Base-by-base conservation (phyloP, 1,140 invertebrate genomes). In the Archivesica marissinica region DNA sequence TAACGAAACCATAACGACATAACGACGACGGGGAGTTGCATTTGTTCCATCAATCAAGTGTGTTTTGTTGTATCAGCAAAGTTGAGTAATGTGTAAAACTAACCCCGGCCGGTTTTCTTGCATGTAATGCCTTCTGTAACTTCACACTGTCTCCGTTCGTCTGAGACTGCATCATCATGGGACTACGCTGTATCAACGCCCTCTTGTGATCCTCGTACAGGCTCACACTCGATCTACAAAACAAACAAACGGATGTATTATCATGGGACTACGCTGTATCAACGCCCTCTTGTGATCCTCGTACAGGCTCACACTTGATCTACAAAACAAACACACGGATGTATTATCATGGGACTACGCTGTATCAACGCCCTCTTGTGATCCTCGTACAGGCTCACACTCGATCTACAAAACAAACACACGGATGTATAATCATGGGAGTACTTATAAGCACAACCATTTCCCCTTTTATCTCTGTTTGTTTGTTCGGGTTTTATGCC, bases 191-290 rank as follows among this genome's bases (percentile, higher is more conserved):
- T 23, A 82, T 82, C 33, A 82, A 35, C 30, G 68, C 80, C 38
- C 68, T 72, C 52, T 82, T 82, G 33, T 82, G 80, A 52, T 82
- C 80, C n/a, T 82, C 80, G 20, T 82, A 82, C 15, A 82, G 35
- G 44, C 70, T 68, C 13, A 59, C 76, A 64, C 76, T 78, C 23
- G 76, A 76, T 33, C 50, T 76, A 33, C 15, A 59, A 75, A 35
- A 52, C 50, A 47, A 6, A 70, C n/a, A n/a, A n/a, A n/a, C n/a
- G n/a, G n/a, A n/a, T n/a, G 25, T 25, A 23, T 70, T 30, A 72
- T 47, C n/a, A 54, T 56, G 13, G 52, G 68, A 61, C 80, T 74
- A 25, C 52, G 0, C 33, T 74, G 47, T 23, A 82, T 82, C 33
- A 82, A 35, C 30, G 68, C 80, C 38, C 68, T 72, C 52, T 82